These are phyloP conservation scores for Anguilla obscura DNA, from an alignment of 2,797 vertebrate genomes.

Conservation along the genomic window DNA sequence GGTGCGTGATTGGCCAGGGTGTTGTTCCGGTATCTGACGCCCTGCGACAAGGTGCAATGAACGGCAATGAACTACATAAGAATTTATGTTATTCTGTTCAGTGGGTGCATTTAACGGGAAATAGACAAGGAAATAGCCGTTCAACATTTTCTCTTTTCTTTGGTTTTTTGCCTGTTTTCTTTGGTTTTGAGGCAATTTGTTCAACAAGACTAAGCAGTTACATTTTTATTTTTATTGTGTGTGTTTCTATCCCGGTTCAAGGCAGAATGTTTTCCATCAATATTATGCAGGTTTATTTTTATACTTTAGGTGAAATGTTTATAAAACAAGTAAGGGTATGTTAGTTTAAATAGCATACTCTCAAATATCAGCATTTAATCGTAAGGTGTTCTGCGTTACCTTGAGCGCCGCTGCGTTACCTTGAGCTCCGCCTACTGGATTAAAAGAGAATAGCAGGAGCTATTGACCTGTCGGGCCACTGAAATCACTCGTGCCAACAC, in stretches of 20 bases:
- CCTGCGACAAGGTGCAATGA: background rate
- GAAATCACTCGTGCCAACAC: background rate
- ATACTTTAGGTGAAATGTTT: background rate
- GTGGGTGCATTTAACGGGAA: background rate
- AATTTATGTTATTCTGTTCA: no score
- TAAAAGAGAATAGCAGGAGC: constrained; percentile 26
- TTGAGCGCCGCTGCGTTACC: background rate
- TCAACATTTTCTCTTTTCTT: background rate
- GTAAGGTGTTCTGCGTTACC: background rate
- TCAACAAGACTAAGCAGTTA: background rate
- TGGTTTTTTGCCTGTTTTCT: background rate
- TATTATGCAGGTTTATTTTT: background rate
- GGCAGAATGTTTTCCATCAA: background rate
- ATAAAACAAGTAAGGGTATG: background rate
- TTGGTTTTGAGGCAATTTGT: background rate
- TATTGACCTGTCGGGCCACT: background rate
- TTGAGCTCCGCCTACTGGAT: constrained; percentile 38
- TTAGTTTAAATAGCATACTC: background rate
- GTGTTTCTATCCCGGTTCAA: background rate
- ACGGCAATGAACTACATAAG: background rate
- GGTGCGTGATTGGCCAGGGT: constrained; percentile 14
- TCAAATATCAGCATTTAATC: background rate
- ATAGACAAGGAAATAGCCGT: background rate
- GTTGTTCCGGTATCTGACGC: background rate
- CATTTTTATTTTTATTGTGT: background rate